Base-by-base conservation (phyloP, 2,797 vertebrate species). In the Chelon labrosus region DNA sequence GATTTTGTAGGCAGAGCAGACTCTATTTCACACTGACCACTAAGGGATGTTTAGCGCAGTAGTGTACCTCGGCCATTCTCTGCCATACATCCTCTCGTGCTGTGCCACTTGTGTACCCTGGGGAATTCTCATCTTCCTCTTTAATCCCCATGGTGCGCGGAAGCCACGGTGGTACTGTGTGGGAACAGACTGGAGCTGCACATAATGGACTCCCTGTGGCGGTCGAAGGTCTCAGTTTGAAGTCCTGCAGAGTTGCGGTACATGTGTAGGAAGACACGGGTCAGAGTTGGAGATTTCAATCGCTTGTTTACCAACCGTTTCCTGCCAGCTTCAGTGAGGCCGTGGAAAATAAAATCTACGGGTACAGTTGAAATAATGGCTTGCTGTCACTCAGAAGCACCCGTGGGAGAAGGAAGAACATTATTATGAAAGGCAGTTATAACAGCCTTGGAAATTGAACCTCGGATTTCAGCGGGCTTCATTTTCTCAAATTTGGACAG, bases 111-210 rank as follows among this genome's bases (percentile, higher is more conserved):
- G 47, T 25, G 14, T 57, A 39, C 73, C 80, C 71, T 4, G 14
- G 71, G 60, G 73, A 74, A 68, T 42, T 53, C 60, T 79, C 42
- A 31, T 69, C 62, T 59, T 44, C 56, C 60, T 69, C 79, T 87
- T 70, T 65, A 65, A 79, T 79, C 68, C 75, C 47, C 13, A 47
- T 46, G 61, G 64, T 37, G 63, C 37, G 56, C 55, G 51, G 66
- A 77, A 82, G 61, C 66, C 22, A 39, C 39, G 1, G 65, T 66
- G 72, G 56, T 75, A 38, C 39, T 81, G 85, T 79, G 87, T 90
- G 83, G 88, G 83, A 89, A 83, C 79, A 85, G 53, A 73, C 80
- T 64, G 78, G 60, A 85, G 79, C 54, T 50, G 74, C 66, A 67
- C 54, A 83, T 78, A 79, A 79, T 58, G 62, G 62, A 11, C 75